These are phyloP conservation scores for Cercopithecus mitis DNA, from an alignment of 2,797 vertebrate genomes.

Conservation along the genomic window DNA sequence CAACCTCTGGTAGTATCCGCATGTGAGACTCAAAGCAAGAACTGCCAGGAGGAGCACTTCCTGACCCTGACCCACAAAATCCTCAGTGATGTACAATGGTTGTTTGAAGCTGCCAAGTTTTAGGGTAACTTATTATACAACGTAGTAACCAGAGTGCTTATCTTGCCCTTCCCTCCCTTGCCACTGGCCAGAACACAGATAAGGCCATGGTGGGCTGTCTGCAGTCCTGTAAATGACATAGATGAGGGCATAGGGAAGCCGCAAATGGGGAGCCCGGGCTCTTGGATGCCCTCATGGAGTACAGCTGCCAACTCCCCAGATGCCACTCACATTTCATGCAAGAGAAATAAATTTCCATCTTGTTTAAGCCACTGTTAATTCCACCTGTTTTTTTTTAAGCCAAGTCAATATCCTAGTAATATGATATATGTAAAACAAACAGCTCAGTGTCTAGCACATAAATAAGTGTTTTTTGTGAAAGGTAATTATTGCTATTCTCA, in stretches of 20 bases:
- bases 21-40: not conserved
- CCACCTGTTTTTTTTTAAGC: not conserved
- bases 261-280: not conserved
- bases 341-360: not conserved
- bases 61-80: not conserved
- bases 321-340: not conserved
- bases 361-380: not conserved
- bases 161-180: not conserved
- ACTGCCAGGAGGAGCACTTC: not conserved
- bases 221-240: not conserved
- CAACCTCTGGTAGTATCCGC: not conserved
- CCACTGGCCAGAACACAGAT: too few relatives aligned
- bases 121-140: not conserved
- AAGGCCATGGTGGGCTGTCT: not conserved
- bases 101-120: not conserved
- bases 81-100: not conserved
- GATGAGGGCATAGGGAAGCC: not conserved
- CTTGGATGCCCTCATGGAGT: not conserved
- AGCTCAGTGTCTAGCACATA: not conserved
- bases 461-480: not conserved
- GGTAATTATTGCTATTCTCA: too few relatives aligned
- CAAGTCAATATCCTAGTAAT: not conserved
- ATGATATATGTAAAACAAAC: not conserved
- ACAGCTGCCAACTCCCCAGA: not conserved
- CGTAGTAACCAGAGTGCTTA: too few relatives aligned